A percentile compares a stretch with the other conserved stretches of the same genome.
Conservation (phyloP, 2,113 vertebrate species). For the Triplophysa dalaica region DNA sequence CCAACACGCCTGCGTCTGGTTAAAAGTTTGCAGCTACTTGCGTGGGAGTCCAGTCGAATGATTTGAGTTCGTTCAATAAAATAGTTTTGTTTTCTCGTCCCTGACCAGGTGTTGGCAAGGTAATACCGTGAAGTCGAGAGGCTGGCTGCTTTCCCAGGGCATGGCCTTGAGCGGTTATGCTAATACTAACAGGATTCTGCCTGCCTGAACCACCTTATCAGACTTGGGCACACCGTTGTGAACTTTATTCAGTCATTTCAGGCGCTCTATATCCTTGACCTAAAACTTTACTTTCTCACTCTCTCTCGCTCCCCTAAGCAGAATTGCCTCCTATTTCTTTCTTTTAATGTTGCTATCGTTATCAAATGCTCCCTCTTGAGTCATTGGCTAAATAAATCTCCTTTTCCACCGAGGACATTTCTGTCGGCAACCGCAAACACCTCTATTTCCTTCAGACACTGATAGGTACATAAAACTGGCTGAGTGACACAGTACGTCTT, state of each 20-base stretch:
- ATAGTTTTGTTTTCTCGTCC: slow-evolving; percentile 4
- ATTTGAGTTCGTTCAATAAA: background rate
- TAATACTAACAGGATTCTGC: slow-evolving; percentile 69
- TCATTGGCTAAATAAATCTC: slow-evolving; percentile 59
- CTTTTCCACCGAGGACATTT: slow-evolving; percentile 37
- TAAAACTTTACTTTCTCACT: slow-evolving; percentile 26
- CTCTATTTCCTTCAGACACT: slow-evolving; percentile 26
- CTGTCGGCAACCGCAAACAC: slow-evolving; percentile 24
- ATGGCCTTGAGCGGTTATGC: slow-evolving; percentile 64
- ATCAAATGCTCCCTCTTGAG: slow-evolving; percentile 15
- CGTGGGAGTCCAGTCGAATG: background rate
- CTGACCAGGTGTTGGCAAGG: slow-evolving; percentile 28
- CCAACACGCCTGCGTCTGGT: background rate
- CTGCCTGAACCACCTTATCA: slow-evolving; percentile 65
- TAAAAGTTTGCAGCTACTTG: background rate
- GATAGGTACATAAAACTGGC: slow-evolving; percentile 19
- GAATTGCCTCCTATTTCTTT: background rate
- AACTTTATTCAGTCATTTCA: slow-evolving; percentile 61
- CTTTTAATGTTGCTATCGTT: background rate
- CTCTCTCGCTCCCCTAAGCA: background rate
- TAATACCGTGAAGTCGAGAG: slow-evolving; percentile 2
- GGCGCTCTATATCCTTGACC: slow-evolving; percentile 36
- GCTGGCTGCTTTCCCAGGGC: slow-evolving; percentile 50
- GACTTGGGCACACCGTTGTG: slow-evolving; percentile 53
- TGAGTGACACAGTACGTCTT: slow-evolving; percentile 14